These are phyloP conservation scores for Venturia canescens DNA, from an alignment of 1,140 invertebrate species.

Conservation along the genomic window DNA sequence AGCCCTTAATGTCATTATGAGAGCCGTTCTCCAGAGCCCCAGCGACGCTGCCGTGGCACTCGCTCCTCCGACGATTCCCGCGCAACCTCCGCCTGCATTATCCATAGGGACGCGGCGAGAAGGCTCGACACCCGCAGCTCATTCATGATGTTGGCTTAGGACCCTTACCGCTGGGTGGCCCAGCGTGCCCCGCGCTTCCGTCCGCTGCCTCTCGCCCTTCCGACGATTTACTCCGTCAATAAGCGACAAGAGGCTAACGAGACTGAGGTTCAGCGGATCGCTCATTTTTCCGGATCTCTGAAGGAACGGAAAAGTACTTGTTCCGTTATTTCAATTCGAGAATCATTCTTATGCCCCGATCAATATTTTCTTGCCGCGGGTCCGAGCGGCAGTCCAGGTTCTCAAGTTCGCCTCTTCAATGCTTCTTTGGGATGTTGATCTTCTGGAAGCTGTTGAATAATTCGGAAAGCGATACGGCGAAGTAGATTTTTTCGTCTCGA, in stretches of 20 bases:
- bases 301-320: not conserved
- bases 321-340: not conserved
- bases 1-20: not conserved
- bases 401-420: not conserved
- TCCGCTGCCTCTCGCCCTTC: not conserved
- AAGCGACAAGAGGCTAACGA: not conserved
- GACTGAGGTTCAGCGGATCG: no score
- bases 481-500: no score
- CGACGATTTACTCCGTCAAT: not conserved
- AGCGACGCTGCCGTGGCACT: not conserved
- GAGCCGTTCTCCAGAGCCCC: not conserved
- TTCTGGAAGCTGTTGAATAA: no score
- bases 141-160: slow-evolving; percentile 16
- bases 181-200: not conserved
- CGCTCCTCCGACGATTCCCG: not conserved
- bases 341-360: not conserved
- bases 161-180: slow-evolving; percentile 35
- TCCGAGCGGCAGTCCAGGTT: not conserved
- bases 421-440: not conserved
- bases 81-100: slow-evolving; percentile 14
- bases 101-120: not conserved
- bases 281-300: not conserved
- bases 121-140: not conserved
- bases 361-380: not conserved
- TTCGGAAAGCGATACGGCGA: no score